Base-by-base conservation (phyloP, 2,888 invertebrate genomes). In the Dicranocentrus wangi region DNA sequence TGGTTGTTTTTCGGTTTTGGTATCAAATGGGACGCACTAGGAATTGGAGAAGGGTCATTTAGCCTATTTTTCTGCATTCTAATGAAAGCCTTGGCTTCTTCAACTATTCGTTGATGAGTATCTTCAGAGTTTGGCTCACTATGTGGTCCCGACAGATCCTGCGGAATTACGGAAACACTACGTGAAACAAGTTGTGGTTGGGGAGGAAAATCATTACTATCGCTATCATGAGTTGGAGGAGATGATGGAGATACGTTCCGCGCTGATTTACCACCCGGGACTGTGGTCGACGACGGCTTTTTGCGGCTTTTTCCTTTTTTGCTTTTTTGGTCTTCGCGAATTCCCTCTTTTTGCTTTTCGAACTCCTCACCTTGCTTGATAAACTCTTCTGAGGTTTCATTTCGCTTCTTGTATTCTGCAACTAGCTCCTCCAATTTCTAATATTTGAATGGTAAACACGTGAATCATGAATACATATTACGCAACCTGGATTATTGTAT, bases 81-180 rank as follows among this genome's bases (percentile, higher is more conserved):
- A 17, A 86, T 86, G 58, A 86, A 86, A 61, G 84, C 84, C 28
- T 84, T 85, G 0, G 86, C 86, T 25, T 84, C 84, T 42, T 84
- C 78, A 8, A 86, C 83, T 7, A 84, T 70, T 53, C 80, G 60
- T 71, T 84, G 78, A 15, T 78, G 71, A 15, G 70, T 58, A 39
- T 81, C 73, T 28, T 81, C 81, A 3, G 69, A 53, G 3, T 27
- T 32, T n/a, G 53, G 60, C 0, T 77, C 77, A 23, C 55, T 73
- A 13, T 68, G 10, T 5, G 61, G 60, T 1, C 39, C 66, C n/a
- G 47, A 51, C 27, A 69, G 63, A 23, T 70, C 75, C 70, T 69
- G 61, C 19, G 69, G 70, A 53, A 65, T 27, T 15, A 61, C 75
- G 61, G 77, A 77, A 69, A 70, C 77, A 69, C 77, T 77, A 27